phyloP scores from a whole-genome alignment of 2,113 vertebrate species.

The Chauna torquata region DNA sequence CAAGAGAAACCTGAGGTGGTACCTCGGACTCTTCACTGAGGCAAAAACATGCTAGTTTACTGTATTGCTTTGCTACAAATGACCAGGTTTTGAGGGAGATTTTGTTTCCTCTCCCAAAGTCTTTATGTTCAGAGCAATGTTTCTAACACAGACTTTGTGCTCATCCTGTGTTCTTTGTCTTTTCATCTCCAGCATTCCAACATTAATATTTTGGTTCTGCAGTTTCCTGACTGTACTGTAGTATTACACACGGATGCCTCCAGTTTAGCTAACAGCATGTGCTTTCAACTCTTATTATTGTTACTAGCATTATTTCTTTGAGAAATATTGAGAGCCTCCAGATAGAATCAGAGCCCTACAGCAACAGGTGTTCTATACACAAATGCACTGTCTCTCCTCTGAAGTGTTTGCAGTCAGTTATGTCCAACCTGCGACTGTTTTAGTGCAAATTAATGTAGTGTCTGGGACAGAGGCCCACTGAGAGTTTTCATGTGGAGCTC shows the following conservation, averaged over 20 bases:
- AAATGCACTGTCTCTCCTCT: not conserved
- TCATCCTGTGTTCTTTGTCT: not conserved
- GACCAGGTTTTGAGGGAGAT: not conserved
- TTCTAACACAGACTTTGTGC: not conserved
- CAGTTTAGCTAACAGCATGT: not conserved
- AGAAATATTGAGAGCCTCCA: not conserved
- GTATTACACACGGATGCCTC: not conserved
- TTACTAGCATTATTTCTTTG: not conserved
- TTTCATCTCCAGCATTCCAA: conserved; percentile 12
- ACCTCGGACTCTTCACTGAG: not conserved
- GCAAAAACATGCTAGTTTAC: not conserved
- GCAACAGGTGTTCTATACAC: not conserved
- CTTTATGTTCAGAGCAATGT: not conserved
- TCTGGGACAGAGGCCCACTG: not conserved
- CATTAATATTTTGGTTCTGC: not conserved
- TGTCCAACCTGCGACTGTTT: not conserved
- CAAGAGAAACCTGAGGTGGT: not conserved
- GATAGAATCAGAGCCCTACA: not conserved
- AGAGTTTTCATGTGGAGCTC: not conserved
- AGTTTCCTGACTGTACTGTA: not conserved
- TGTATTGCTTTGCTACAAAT: not conserved
- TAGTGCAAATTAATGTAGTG: not conserved
- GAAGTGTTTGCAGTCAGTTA: not conserved
- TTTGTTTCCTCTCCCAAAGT: not conserved
- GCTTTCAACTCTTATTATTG: not conserved